Conservation (phyloP, 2,113 vertebrate species). For the Xiphorhynchus elegans region DNA sequence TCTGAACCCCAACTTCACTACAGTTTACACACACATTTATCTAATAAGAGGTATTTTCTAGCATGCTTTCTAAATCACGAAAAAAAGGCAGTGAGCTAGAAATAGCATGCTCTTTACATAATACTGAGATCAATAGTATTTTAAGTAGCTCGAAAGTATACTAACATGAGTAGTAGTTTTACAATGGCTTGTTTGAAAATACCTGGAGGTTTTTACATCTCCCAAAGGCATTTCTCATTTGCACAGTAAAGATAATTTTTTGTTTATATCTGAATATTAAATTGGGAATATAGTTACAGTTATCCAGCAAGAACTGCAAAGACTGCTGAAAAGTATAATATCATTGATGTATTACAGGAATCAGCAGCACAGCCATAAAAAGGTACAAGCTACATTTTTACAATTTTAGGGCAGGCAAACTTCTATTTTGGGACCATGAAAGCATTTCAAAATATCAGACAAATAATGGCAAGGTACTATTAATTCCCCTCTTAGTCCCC, state of each 20-base stretch:
- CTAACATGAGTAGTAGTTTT: conserved; percentile 58
- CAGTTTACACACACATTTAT: background rate
- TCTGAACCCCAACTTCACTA: background rate
- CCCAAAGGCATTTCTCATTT: conserved; percentile 77
- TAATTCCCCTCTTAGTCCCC: background rate
- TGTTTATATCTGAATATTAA: conserved; percentile 76
- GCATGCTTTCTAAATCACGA: background rate
- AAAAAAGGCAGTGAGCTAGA: conserved; percentile 49
- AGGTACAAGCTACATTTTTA: conserved; percentile 17
- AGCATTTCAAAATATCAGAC: conserved; percentile 25
- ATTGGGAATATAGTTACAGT: conserved; percentile 51
- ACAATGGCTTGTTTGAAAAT: conserved; percentile 72
- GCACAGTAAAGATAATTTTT: conserved; percentile 77
- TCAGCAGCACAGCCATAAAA: conserved; percentile 28
- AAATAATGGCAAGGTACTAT: background rate
- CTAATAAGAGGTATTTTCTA: conserved; percentile 11
- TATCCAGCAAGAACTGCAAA: conserved; percentile 63
- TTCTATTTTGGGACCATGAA: conserved; percentile 54
- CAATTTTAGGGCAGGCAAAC: conserved; percentile 37
- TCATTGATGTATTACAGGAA: conserved; percentile 31
- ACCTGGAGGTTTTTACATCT: conserved; percentile 73
- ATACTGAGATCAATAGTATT: conserved; percentile 77
- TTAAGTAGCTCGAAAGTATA: conserved; percentile 71
- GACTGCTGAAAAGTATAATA: conserved; percentile 61
- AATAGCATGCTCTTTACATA: conserved; percentile 70